A percentile compares a stretch with the other conserved stretches of the same genome.
Evolutionary conservation across 2,797 vertebrate species (phyloP).

Genomic region (Taenioides sp.): DNA sequence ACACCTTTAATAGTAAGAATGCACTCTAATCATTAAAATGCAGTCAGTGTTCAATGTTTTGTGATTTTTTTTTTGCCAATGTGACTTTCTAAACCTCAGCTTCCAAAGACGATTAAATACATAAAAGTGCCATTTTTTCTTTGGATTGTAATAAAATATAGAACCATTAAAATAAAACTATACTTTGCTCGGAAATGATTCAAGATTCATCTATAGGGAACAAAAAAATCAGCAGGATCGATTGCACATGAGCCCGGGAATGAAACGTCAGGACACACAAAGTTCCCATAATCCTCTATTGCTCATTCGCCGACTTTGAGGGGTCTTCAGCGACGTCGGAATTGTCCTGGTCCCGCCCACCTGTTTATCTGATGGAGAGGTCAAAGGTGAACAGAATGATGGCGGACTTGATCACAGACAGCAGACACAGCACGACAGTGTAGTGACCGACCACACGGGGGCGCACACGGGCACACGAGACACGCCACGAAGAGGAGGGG

Average conservation of each 20-base stretch:
- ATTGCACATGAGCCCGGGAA: constrained; percentile 93
- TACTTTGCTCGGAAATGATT: constrained; percentile 28
- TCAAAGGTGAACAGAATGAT: constrained; percentile 54
- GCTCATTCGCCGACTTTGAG: constrained; percentile 82
- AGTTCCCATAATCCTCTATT: constrained; percentile 77
- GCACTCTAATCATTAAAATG: neutral
- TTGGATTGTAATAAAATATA: constrained; percentile 60
- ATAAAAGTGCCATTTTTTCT: constrained; percentile 46
- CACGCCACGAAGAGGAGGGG: constrained; percentile 24
- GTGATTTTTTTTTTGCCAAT: neutral
- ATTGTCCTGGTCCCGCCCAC: neutral
- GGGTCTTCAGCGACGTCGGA: constrained; percentile 24
- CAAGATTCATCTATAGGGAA: constrained; percentile 24
- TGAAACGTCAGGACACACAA: constrained; percentile 75
- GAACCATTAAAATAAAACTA: constrained; percentile 19
- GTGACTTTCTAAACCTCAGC: neutral
- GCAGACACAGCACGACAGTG: constrained; percentile 31
- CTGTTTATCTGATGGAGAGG: neutral
- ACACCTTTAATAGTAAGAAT: neutral
- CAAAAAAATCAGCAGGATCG: constrained; percentile 66
- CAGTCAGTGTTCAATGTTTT: no score
- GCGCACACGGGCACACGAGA: constrained; percentile 19
- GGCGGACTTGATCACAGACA: constrained; percentile 33
- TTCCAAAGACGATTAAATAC: constrained; percentile 24
- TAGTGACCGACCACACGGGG: constrained; percentile 23